Evolutionary conservation across 2,113 vertebrate genomes (phyloP).

Genomic region (Tyrannus savana): DNA sequence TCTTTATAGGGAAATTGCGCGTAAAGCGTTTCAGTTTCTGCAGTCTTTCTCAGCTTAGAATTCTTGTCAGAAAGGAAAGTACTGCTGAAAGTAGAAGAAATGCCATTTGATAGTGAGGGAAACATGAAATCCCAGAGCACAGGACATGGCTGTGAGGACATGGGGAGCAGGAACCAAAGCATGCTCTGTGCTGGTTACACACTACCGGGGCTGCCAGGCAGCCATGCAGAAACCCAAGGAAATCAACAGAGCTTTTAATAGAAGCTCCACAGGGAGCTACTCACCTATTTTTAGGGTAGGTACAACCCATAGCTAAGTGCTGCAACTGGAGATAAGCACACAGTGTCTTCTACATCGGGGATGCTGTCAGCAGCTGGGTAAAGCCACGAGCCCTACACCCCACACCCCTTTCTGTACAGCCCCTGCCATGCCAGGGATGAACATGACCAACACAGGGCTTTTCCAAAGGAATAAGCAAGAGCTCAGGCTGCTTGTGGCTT

Average conservation of each 20-base stretch:
- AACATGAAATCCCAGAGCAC: background rate
- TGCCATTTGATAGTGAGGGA: background rate
- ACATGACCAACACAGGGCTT: rapidly evolving
- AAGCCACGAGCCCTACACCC: rapidly evolving
- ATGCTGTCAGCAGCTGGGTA: background rate
- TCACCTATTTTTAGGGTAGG: background rate
- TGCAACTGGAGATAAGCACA: background rate
- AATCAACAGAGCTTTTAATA: background rate
- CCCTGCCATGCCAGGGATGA: background rate
- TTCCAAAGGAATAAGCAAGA: background rate
- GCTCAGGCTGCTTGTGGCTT: background rate
- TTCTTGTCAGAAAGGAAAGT: background rate
- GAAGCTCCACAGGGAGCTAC: background rate
- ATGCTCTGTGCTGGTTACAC: rapidly evolving
- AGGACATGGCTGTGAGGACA: rapidly evolving
- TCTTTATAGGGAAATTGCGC: background rate
- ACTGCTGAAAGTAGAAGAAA: background rate
- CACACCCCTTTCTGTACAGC: background rate
- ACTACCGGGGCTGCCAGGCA: background rate
- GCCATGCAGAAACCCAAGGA: background rate
- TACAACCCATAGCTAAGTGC: background rate
- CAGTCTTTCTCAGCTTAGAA: background rate
- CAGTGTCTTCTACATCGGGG: background rate
- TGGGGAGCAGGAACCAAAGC: background rate
- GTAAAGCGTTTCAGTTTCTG: background rate